phyloP scores from a whole-genome alignment of 23 tunicate genomes.

The Pegea sp. region DNA sequence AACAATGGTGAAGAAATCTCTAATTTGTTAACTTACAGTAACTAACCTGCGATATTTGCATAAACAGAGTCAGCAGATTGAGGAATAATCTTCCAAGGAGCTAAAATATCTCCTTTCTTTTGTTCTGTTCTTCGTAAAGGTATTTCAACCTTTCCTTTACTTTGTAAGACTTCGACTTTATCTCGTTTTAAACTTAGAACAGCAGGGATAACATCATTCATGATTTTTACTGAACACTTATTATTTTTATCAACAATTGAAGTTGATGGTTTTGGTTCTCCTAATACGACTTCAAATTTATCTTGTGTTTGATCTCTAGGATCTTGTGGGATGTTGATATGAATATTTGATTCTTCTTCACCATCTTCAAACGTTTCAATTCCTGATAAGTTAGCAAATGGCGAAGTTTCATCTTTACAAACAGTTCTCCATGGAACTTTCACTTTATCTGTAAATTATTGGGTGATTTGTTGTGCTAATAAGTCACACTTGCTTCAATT shows the following conservation, averaged over 20 bases:
- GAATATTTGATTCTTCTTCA: conserved; percentile 47
- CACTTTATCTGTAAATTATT: conserved; percentile 28
- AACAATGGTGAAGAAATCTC: not conserved
- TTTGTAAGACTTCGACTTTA: conserved; percentile 20
- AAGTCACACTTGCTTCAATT: not conserved
- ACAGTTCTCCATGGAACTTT: conserved; percentile 60
- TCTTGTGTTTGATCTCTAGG: conserved; percentile 39
- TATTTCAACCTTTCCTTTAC: conserved; percentile 20
- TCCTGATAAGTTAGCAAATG: conserved; percentile 38
- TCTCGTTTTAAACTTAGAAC: conserved; percentile 24
- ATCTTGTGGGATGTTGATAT: conserved; percentile 41
- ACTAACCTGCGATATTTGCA: conserved; percentile 26
- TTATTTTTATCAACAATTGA: conserved; percentile 33
- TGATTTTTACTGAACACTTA: conserved; percentile 22
- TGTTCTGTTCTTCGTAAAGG: conserved; percentile 14
- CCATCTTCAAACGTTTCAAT: conserved; percentile 82
- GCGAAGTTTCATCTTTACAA: conserved; percentile 17
- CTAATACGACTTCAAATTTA: conserved; percentile 23
- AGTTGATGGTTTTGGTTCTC: conserved; percentile 22
- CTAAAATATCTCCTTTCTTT: conserved; percentile 31
- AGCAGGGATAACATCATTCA: conserved; percentile 65
- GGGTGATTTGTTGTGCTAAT: not conserved
- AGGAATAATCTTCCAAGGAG: conserved; percentile 81
- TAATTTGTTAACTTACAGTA: not conserved
- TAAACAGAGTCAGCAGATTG: conserved; percentile 64